These are phyloP conservation scores for Terrapene triunguis DNA, from an alignment of 2,113 vertebrate species.

Conservation along the genomic window DNA sequence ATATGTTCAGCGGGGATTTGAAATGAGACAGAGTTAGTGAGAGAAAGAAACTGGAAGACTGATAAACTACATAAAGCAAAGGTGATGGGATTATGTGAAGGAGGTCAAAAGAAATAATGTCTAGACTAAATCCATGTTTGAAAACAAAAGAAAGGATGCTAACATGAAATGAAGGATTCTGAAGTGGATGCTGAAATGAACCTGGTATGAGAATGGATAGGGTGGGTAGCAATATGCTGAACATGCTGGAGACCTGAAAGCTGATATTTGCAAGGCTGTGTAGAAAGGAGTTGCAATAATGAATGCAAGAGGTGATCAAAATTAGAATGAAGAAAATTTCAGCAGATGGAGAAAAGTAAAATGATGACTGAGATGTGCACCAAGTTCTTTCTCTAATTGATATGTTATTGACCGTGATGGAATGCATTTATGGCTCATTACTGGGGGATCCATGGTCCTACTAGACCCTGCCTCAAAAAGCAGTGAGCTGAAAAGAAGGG, in stretches of 20 bases:
- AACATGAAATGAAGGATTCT: too few species aligned
- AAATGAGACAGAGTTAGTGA: background rate
- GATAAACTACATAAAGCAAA: background rate
- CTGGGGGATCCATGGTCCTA: too few species aligned
- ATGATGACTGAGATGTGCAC: background rate
- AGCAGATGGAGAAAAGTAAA: background rate
- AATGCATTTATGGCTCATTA: background rate
- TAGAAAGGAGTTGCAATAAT: background rate
- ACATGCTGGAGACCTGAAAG: background rate
- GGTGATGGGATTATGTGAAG: background rate
- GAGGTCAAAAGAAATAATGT: background rate
- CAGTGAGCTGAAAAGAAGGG: too few species aligned
- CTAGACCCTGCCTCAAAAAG: too few species aligned
- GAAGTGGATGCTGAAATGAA: background rate
- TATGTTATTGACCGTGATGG: background rate
- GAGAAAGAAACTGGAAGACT: background rate
- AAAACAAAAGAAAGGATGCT: background rate
- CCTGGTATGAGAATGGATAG: background rate
- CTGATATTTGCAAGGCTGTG: background rate
- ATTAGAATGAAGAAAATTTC: background rate
- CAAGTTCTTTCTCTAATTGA: background rate
- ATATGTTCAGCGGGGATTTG: background rate
- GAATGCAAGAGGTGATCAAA: background rate
- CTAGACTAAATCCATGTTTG: background rate
- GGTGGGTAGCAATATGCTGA: background rate